These are phyloP conservation scores for Tolmerus cingulatus DNA, from an alignment of 2,888 invertebrate genomes.

Conservation along the genomic window DNA sequence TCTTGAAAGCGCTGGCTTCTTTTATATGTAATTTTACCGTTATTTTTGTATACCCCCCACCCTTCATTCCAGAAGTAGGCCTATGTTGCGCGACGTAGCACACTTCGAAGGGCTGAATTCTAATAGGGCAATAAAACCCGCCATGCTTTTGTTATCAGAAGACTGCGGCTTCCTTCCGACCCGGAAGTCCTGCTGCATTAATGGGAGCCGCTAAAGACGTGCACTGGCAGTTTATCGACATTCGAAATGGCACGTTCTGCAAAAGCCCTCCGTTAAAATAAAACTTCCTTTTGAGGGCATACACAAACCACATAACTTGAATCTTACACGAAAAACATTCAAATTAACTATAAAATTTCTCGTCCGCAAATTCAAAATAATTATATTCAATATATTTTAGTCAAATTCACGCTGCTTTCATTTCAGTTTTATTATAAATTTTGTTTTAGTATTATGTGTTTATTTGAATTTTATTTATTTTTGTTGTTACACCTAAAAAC, in stretches of 20 bases:
- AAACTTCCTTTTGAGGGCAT: background rate
- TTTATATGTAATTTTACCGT: background rate
- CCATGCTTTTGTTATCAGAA: background rate
- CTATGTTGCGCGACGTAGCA: background rate
- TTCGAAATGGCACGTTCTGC: background rate
- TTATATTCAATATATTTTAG: too few species aligned
- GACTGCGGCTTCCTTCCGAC: conserved; percentile 19
- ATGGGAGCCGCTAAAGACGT: conserved; percentile 11
- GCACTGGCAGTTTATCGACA: conserved; percentile 21
- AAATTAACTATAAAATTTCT: background rate
- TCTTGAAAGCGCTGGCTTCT: background rate
- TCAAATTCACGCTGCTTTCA: too few species aligned
- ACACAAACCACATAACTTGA: background rate
- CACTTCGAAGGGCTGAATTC: background rate
- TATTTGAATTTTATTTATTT: too few species aligned
- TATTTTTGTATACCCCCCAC: background rate
- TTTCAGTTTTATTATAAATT: too few species aligned
- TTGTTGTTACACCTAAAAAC: too few species aligned
- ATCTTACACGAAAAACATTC: too few species aligned
- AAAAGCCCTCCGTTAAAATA: background rate
- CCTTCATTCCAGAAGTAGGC: background rate
- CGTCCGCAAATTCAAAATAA: background rate
- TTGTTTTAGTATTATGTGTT: too few species aligned
- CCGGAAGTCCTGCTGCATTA: conserved; percentile 26
- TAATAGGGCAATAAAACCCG: conserved; percentile 20